A percentile compares a stretch with the other conserved stretches of the same genome.
These are phyloP conservation scores for Rhipidura dahli DNA, from an alignment of 2,113 vertebrate genomes.

Conservation along the genomic window DNA sequence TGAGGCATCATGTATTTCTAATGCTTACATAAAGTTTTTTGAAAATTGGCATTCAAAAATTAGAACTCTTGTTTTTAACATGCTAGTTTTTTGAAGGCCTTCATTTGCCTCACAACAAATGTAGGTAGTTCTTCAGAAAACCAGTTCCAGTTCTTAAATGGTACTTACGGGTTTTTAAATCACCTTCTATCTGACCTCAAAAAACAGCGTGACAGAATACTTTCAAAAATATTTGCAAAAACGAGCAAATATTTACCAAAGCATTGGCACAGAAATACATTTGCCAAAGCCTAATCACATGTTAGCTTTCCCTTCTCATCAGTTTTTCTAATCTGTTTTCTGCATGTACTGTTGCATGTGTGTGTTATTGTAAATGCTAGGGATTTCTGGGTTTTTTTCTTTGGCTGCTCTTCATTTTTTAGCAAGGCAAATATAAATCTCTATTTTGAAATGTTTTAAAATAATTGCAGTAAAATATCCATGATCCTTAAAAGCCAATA, in stretches of 20 bases:
- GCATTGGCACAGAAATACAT: conserved; percentile 2
- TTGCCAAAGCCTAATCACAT: conserved; percentile 3
- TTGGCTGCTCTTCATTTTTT: conserved; percentile 47
- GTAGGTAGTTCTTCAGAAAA: not conserved
- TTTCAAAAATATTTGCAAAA: conserved; percentile 13
- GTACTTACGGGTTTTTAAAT: rapidly evolving
- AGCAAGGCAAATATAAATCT: not conserved
- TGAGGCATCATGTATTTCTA: not conserved
- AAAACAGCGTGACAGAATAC: not conserved
- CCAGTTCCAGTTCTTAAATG: not conserved
- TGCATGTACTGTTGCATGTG: conserved; percentile 59
- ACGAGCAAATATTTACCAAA: not conserved
- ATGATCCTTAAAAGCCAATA: not conserved
- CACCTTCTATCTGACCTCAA: not conserved
- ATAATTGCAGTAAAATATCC: not conserved
- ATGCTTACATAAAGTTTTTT: not conserved
- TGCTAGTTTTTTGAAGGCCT: not conserved
- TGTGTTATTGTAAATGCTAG: conserved; percentile 18
- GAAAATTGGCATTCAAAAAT: not conserved
- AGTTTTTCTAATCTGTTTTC: not conserved
- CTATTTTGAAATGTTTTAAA: not conserved
- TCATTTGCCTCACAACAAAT: not conserved
- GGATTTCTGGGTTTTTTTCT: not conserved
- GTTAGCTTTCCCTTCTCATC: conserved; percentile 39
- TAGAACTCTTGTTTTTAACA: not conserved